Percentiles rank a stretch among this genome's conserved stretches.
Evolutionary conservation across 2,797 vertebrate species (phyloP).

Genomic region (Propithecus deckenii): DNA sequence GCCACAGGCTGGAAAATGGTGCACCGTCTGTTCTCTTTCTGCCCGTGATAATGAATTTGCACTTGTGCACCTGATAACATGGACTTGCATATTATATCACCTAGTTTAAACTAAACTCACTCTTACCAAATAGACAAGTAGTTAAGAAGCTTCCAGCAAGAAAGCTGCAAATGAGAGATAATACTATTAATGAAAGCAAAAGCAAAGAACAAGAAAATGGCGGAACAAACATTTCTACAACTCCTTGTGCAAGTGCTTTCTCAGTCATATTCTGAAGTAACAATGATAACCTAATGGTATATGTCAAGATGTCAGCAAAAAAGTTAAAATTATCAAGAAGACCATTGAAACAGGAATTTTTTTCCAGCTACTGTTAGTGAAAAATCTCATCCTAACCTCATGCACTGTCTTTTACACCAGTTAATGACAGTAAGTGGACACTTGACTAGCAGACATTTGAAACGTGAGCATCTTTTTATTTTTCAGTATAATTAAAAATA

Average conservation of each 20-base stretch:
- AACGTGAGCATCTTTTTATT: not conserved
- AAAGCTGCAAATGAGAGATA: not conserved
- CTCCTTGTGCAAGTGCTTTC: not conserved
- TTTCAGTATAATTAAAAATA: not conserved
- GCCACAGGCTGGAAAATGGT: too few species aligned
- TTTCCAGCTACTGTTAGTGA: not conserved
- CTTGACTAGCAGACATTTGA: not conserved
- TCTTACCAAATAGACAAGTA: not conserved
- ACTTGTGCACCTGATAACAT: not conserved
- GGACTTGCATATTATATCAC: not conserved
- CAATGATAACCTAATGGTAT: not conserved
- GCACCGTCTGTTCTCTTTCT: not conserved
- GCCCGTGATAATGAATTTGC: not conserved
- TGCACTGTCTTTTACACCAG: not conserved
- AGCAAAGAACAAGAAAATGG: not conserved
- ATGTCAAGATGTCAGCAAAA: not conserved
- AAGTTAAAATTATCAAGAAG: not conserved
- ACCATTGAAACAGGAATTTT: not conserved
- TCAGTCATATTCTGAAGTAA: not conserved
- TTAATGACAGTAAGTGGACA: not conserved
- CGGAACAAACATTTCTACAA: not conserved
- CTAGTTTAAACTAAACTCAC: not conserved
- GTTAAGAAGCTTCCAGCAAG: not conserved
- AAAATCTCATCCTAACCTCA: not conserved
- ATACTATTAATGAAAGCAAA: not conserved